Base-by-base conservation (phyloP, 2,113 vertebrate species). In the Anser cygnoides region DNA sequence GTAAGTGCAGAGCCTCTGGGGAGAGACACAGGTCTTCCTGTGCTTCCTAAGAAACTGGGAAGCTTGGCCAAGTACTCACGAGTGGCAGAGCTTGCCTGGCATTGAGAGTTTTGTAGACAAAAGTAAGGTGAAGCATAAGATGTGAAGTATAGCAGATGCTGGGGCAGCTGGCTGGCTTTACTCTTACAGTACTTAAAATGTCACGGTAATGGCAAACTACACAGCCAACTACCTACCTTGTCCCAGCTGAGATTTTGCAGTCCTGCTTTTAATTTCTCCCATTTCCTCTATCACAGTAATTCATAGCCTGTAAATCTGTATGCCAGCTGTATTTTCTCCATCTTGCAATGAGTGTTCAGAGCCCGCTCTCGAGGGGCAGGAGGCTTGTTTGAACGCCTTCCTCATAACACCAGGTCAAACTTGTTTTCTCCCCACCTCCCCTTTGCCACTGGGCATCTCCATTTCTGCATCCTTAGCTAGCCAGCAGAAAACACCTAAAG, bases 271-370 rank as follows among this genome's bases (percentile, higher is more conserved):
- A 75, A 50, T 37, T 75, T 19, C n/a, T 9, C 11, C 5, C 22
- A 35, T 75, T 7, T 5, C 20, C 18, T 46, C 3, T 79, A 9
- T 8, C 25, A 2, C 41, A 29, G 68, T 3, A 1, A 4, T n/a
- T 83, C 4, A 1, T 33, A 46, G 43, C n/a, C 61, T 76, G 58
- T 39, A 61, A 73, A 35, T 8, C 67, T n/a, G 22, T 14, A 22
- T 59, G 43, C 31, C 1, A 0, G 5, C 59, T 0, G 0, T 75
- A 31, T 9, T 85, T 78, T 7, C 21, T 3, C 6, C 28, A 3
- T 61, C 35, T n/a, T 57, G 62, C 54, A 61, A 4, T 0, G 4
- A 16, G 12, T 17, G 43, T 50, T 57, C 29, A 58, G 17, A 2
- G 2, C 1, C 0, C 66, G 57, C 43, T 1, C 31, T 44, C 16